Evolutionary conservation across 2,797 vertebrate species (phyloP).

Genomic region (Sebastolobus altivelis): DNA sequence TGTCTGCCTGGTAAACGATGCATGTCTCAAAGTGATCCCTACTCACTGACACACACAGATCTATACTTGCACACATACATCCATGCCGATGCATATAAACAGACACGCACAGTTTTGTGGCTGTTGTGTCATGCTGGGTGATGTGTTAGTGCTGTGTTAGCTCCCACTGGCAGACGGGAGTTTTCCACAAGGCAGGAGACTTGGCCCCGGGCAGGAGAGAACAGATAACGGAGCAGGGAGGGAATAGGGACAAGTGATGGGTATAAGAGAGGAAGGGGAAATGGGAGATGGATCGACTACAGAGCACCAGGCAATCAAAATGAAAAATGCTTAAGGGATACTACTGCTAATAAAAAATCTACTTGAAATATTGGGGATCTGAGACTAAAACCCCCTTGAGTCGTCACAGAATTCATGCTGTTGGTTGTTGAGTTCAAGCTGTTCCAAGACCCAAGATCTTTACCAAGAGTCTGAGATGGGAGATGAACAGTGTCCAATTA

Average conservation of each 20-base stretch:
- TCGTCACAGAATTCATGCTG: background rate
- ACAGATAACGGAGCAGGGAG: background rate
- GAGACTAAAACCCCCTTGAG: slow-evolving; percentile 3
- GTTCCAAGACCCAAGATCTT: background rate
- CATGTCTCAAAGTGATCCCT: slow-evolving; percentile 23
- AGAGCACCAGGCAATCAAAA: slow-evolving; percentile 15
- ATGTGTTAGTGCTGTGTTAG: slow-evolving; percentile 36
- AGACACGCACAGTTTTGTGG: slow-evolving; percentile 14
- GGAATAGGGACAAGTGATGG: slow-evolving; percentile 11
- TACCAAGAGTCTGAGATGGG: slow-evolving; percentile 8
- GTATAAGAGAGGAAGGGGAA: background rate
- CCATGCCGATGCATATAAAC: background rate
- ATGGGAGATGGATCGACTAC: background rate
- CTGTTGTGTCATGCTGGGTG: slow-evolving; percentile 26
- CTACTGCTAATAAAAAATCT: background rate
- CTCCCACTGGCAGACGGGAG: slow-evolving; percentile 44
- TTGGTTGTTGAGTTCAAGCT: background rate
- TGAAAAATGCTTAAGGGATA: slow-evolving; percentile 12
- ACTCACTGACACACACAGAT: slow-evolving; percentile 1
- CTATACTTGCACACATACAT: slow-evolving; percentile 9
- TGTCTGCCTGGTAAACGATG: slow-evolving; percentile 54
- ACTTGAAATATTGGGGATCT: background rate
- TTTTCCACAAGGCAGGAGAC: slow-evolving; percentile 44
- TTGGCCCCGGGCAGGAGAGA: slow-evolving; percentile 13
- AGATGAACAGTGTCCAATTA: slow-evolving; percentile 27